Evolutionary conservation across 2,888 invertebrate species (phyloP).

Genomic region (Flexamia atlantica): DNA sequence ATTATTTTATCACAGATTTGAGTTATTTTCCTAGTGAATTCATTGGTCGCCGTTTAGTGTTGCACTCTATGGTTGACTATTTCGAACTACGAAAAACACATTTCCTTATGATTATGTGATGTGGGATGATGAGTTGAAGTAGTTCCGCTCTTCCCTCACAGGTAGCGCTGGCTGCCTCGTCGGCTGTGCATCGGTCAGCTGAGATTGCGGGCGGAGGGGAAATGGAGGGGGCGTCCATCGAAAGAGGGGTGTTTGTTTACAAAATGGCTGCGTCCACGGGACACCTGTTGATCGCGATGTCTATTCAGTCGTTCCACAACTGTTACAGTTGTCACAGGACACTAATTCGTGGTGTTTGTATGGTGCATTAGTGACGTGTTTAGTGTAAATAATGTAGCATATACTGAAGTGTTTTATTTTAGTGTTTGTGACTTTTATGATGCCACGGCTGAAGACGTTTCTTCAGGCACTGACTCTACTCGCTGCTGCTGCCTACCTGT

Average conservation of each 20-base stretch:
- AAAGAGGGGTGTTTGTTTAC: constrained; percentile 63
- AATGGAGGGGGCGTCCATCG: neutral
- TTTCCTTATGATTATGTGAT: neutral
- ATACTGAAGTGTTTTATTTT: constrained; percentile 33
- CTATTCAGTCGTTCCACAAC: constrained; percentile 60
- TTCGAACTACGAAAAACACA: neutral
- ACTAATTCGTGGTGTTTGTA: constrained; percentile 50
- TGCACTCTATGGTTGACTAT: neutral
- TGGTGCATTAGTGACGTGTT: constrained; percentile 56
- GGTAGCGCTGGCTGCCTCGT: constrained; percentile 1
- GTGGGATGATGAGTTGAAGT: neutral
- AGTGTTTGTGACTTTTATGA: constrained; percentile 54
- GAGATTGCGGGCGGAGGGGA: neutral
- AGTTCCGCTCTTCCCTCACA: neutral
- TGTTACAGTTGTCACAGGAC: constrained; percentile 50
- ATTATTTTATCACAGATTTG: neutral
- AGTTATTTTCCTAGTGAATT: neutral
- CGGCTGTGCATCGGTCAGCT: neutral
- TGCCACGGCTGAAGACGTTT: constrained; percentile 70
- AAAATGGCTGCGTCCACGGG: constrained; percentile 61
- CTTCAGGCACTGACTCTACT: constrained; percentile 75
- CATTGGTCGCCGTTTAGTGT: neutral
- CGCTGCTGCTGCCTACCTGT: constrained; percentile 79
- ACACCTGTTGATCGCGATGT: constrained; percentile 43
- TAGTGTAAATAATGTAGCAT: constrained; percentile 59